These are phyloP conservation scores for Cladopsammia gracilis DNA, from an alignment of 64 coral and sea anemone genomes.

Conservation along the genomic window DNA sequence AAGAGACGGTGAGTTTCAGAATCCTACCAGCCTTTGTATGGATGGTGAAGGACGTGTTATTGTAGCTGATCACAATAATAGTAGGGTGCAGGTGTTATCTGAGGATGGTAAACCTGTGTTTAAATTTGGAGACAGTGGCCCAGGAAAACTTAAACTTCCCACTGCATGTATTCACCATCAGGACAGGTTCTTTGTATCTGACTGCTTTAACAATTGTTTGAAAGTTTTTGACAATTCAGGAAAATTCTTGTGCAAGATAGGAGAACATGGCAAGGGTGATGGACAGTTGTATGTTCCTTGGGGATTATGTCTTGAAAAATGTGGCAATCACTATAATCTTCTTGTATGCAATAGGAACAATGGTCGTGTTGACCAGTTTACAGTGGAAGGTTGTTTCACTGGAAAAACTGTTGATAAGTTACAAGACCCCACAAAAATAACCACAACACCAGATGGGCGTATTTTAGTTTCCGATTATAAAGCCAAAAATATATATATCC, in stretches of 20 bases:
- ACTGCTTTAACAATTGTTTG: slow-evolving; percentile 2
- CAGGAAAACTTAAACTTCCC: not conserved
- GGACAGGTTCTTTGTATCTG: slow-evolving; percentile 40
- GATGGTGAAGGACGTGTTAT: slow-evolving; percentile 26
- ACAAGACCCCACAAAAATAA: not conserved
- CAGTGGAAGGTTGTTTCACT: slow-evolving; percentile 23
- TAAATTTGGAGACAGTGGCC: not conserved
- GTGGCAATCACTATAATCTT: slow-evolving; percentile 1
- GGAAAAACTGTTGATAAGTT: slow-evolving; percentile 27
- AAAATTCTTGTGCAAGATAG: slow-evolving; percentile 28
- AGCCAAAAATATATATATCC: no score
- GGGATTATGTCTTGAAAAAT: slow-evolving; percentile 32
- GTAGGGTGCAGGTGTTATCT: slow-evolving; percentile 34
- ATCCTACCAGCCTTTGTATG: slow-evolving; percentile 7
- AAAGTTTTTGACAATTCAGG: slow-evolving; percentile 51
- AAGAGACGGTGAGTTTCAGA: slow-evolving; percentile 18
- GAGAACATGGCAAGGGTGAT: not conserved
- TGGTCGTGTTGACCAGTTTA: slow-evolving; percentile 35
- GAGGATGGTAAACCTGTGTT: slow-evolving; percentile 9
- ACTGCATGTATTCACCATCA: not conserved
- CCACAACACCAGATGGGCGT: no score
- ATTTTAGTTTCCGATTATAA: no score
- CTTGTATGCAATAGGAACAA: slow-evolving; percentile 10
- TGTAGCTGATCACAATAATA: slow-evolving; percentile 11
- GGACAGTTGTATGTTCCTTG: slow-evolving; percentile 13